These are phyloP conservation scores for Gastrophryne carolinensis DNA, from an alignment of 2,797 vertebrate species.

Conservation along the genomic window DNA sequence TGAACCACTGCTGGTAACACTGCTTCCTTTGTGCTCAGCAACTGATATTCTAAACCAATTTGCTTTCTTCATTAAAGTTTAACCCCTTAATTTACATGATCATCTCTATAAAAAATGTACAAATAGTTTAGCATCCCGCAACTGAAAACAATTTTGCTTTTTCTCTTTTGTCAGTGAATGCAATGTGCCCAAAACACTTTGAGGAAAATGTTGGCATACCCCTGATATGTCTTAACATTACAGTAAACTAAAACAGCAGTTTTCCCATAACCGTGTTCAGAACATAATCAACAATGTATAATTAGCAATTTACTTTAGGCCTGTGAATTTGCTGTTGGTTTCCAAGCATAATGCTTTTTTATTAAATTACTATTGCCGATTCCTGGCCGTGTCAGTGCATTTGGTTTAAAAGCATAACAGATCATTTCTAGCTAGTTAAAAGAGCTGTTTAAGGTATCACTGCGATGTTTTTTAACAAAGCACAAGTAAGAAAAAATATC, in stretches of 20 bases:
- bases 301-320: background rate
- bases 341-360: constrained; percentile 1
- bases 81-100: too few species aligned
- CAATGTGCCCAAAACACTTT: background rate
- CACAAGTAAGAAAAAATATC: too few species aligned
- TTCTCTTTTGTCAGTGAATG: too few species aligned
- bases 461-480: too few species aligned
- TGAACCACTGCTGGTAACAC: too few species aligned
- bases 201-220: background rate
- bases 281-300: background rate
- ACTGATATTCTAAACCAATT: too few species aligned
- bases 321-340: background rate
- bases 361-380: constrained; percentile 6
- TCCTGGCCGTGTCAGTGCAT: background rate
- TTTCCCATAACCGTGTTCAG: background rate
- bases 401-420: background rate
- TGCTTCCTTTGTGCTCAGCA: too few species aligned
- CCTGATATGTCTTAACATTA: background rate
- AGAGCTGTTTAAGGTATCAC: background rate
- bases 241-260: background rate
- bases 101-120: too few species aligned
- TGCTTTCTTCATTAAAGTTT: too few species aligned
- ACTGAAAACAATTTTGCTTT: too few species aligned
- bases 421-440: background rate
- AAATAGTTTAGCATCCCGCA: too few species aligned